Percentiles rank a stretch among this genome's conserved stretches.
These are phyloP conservation scores for Proisotoma minuta DNA, from an alignment of 2,888 invertebrate species.

Conservation along the genomic window DNA sequence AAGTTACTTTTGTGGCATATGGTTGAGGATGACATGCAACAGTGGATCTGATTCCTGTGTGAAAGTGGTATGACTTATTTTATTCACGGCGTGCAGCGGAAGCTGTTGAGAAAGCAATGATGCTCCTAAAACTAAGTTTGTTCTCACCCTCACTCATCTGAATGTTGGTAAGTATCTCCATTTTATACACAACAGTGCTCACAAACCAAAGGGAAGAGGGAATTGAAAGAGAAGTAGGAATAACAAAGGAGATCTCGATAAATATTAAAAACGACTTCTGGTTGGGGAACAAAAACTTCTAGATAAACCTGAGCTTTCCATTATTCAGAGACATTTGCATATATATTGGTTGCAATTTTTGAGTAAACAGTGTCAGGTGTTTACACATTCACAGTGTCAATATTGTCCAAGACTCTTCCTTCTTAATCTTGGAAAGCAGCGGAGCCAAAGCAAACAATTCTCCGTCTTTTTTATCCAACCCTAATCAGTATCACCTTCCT, in stretches of 20 bases:
- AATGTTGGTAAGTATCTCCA: conserved; percentile 6
- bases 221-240: conserved; percentile 47
- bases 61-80: neutral
- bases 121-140: neutral
- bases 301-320: conserved; percentile 46
- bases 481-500: conserved; percentile 43
- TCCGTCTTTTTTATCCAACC: conserved; percentile 33
- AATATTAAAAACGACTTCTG: conserved; percentile 48
- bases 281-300: conserved; percentile 27
- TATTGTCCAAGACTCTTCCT: conserved; percentile 49
- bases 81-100: neutral
- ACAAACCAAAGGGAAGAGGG: conserved; percentile 27
- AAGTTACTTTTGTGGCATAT: too few species aligned
- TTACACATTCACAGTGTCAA: conserved; percentile 49
- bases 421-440: conserved; percentile 48
- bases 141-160: neutral
- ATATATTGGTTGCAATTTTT: conserved; percentile 50
- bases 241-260: conserved; percentile 48
- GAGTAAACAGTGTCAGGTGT: conserved; percentile 49
- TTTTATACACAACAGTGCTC: neutral
- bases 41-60: neutral
- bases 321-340: conserved; percentile 50
- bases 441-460: conserved; percentile 48
- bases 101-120: conserved; percentile 6
- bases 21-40: conserved; percentile 4